Conservation (phyloP, 1,140 invertebrate genomes). For the Bombus huntii region DNA sequence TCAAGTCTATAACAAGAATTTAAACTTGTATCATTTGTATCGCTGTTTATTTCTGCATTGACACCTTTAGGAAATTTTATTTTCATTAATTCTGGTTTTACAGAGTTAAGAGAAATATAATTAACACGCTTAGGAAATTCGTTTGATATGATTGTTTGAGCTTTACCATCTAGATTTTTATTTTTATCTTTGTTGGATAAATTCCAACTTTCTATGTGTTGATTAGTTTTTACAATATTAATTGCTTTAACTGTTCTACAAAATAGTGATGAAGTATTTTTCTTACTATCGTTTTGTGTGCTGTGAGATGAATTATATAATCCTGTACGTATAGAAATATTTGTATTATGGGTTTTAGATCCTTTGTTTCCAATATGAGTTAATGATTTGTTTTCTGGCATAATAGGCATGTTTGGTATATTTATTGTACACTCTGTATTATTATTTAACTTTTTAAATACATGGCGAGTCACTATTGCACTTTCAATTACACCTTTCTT, state of each 20-base stretch:
- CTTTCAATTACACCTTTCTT: slow-evolving; percentile 58
- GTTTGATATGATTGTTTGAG: not conserved
- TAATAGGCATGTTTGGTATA: not conserved
- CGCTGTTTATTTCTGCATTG: not conserved
- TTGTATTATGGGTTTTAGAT: slow-evolving; percentile 74
- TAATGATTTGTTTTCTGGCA: slow-evolving; percentile 39
- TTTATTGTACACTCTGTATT: slow-evolving; percentile 37
- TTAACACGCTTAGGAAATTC: slow-evolving; percentile 26
- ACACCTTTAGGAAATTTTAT: slow-evolving; percentile 12
- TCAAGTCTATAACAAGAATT: not conserved
- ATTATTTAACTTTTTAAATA: slow-evolving; percentile 68
- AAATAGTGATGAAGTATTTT: slow-evolving; percentile 59
- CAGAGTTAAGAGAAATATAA: slow-evolving; percentile 2
- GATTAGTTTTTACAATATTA: slow-evolving; percentile 41
- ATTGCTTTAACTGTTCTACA: slow-evolving; percentile 59
- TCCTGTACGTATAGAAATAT: slow-evolving; percentile 78
- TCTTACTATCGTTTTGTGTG: slow-evolving; percentile 68
- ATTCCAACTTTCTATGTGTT: slow-evolving; percentile 28
- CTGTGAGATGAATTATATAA: slow-evolving; percentile 75
- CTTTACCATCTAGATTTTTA: slow-evolving; percentile 20
- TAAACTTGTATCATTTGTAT: slow-evolving; percentile 10
- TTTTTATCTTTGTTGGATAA: slow-evolving; percentile 32
- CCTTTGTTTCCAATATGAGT: slow-evolving; percentile 41
- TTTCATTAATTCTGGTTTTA: slow-evolving; percentile 18
- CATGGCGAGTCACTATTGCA: slow-evolving; percentile 73